Evolutionary conservation across 2,113 vertebrate species (phyloP).

Genomic region (Anguilla japonica): DNA sequence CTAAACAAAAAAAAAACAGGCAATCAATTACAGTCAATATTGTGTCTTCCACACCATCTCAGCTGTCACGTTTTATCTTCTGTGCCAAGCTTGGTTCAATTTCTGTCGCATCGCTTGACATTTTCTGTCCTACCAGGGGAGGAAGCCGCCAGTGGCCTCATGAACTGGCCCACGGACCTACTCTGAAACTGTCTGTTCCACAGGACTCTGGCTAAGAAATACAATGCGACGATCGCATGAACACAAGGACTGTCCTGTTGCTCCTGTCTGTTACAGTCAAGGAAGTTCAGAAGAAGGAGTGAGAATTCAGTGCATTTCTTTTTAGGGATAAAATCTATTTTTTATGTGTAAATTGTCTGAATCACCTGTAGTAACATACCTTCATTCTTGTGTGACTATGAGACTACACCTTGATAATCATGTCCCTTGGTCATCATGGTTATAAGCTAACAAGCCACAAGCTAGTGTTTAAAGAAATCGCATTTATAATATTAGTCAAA

Average conservation of each 20-base stretch:
- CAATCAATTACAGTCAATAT: neutral
- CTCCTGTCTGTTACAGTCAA: neutral
- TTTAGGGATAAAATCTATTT: too few species aligned
- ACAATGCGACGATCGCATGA: neutral
- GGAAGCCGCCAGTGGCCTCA: neutral
- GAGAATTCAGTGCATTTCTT: too few species aligned
- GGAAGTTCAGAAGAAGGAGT: too few species aligned
- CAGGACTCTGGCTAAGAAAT: neutral
- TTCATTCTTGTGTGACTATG: too few species aligned
- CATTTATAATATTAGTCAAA: too few species aligned
- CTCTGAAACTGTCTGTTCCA: neutral
- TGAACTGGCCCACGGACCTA: neutral
- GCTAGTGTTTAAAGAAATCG: too few species aligned
- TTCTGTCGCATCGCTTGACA: neutral
- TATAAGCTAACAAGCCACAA: too few species aligned
- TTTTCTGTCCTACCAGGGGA: neutral
- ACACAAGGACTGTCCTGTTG: neutral
- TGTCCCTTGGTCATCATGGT: too few species aligned
- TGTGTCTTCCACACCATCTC: neutral
- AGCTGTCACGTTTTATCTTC: neutral
- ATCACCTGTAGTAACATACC: too few species aligned
- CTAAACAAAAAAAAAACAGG: neutral
- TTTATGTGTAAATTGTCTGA: too few species aligned
- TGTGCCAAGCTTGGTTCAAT: neutral
- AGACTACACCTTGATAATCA: too few species aligned